Base-by-base conservation (phyloP, 2,113 vertebrate species). In the Ctenodactylus gundi region DNA sequence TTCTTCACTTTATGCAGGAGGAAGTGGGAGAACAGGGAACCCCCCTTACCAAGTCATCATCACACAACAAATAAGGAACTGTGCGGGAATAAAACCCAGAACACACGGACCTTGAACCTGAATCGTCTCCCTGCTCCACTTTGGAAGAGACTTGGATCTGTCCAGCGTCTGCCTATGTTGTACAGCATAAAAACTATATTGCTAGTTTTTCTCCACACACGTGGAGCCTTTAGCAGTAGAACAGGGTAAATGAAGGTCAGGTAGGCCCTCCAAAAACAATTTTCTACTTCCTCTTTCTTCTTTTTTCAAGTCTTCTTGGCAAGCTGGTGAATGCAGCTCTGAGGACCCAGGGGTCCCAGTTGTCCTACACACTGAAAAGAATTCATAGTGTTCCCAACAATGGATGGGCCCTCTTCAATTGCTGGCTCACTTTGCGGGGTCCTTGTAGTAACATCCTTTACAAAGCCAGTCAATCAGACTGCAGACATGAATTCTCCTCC, bases 401-500 rank as follows among this genome's bases (percentile, higher is more conserved):
- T 34, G 29, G 9, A 67, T 5, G 4, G 29, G 13, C 17, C 20
- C n/a, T 57, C 53, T 88, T 95, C 73, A 39, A 1, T 27, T 29
- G 36, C 39, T 80, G 6, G 39, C 36, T 88, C 84, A 55, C 82
- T 97, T 97, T 64, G 51, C 53, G 25, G 51, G 93, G 95, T 94
- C 82, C 65, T 65, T 88, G 95, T 85, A 62, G 51, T 58, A 44
- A 7, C 39, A 55, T n/a, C 57, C 23, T 70, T 92, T 65, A 75
- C 15, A 73, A 92, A 58, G 18, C 31, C 91, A 51, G 20, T 78
- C 57, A 84, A 13, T 81, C 89, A 81, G 1, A 18, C 11, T 31
- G 3, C 72, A 96, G 88, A 57, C 83, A 93, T 65, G 7, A 18
- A 97, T 94, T 96, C 96, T 53, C 94, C 97, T 96, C 53, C 88